Evolutionary conservation across 30 jellyfish, hydroid and myxozoan genomes (phyloP).

Genomic region (Hydractinia symbiolongicarpus): DNA sequence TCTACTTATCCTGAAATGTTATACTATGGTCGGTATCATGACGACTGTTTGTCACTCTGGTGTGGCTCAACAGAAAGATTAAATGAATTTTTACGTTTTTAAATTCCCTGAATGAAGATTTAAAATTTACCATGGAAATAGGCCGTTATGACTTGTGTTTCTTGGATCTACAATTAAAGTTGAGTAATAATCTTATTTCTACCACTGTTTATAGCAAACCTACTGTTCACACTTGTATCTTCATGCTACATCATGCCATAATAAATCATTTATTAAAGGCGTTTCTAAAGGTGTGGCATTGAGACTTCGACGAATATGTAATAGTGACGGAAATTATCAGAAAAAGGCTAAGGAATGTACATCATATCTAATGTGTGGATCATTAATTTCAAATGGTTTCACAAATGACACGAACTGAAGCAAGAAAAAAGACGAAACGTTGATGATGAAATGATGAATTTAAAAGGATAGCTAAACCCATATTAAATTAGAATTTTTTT

Average conservation of each 20-base stretch:
- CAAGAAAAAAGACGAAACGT: too few species aligned
- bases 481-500: too few species aligned
- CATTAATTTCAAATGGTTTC: too few species aligned
- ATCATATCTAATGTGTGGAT: too few species aligned
- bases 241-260: not conserved
- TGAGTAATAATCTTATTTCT: too few species aligned
- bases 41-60: not conserved
- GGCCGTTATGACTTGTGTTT: not conserved
- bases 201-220: constrained; percentile 7
- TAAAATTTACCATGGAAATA: constrained; percentile 1
- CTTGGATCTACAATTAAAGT: not conserved
- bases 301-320: not conserved
- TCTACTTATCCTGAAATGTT: not conserved
- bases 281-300: not conserved
- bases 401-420: too few species aligned
- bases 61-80: not conserved
- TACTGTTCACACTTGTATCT: not conserved
- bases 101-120: not conserved
- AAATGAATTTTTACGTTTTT: too few species aligned
- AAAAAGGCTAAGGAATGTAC: too few species aligned
- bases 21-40: not conserved
- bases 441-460: too few species aligned
- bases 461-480: too few species aligned
- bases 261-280: not conserved
- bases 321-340: too few species aligned